Evolutionary conservation across 2,888 invertebrate species (phyloP), one percentile per base, ranked within the genome.

Genomic region (Mellilla xanthometata): DNA sequence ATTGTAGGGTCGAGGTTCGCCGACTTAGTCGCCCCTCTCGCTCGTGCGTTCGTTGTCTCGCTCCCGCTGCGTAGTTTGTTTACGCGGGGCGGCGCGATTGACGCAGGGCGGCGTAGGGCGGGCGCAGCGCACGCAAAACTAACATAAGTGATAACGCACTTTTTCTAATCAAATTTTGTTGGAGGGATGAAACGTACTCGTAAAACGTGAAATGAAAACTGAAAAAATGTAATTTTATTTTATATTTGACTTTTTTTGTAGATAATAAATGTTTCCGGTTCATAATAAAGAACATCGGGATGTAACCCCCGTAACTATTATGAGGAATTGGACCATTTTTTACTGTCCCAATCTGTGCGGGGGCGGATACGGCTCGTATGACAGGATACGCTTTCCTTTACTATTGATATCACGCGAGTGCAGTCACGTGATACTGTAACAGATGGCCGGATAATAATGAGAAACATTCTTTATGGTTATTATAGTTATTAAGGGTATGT

Each of bases 361-460:
- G 81, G 88, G 87, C 87, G 89, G 89, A 87, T 85, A 82, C 80
- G 76, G 75, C 62, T 89, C 88, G 58, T 80, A 84, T 89, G 86
- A 86, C 89, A 86, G 88, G 87, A 88, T 86, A 81, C 73, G 70
- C 75, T 85, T 73, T 78, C 74, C 68, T 75, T 65, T 62, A 66
- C 66, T 69, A 67, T 74, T 76, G 70, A 76, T 83, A 83, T 79
- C 81, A 81, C 72, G 81, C 80, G 73, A 82, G 82, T 66, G 64
- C 32, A n/a, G 67, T 76, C 77, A 78, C 74, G 78, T 76, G 76
- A 81, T 78, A 72, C 61, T 48, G 49, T 55, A 75, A 73, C 87
- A 88, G 84, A 81, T 87, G 86, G 76, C 56, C 33, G 29, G 7
- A 31, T 38, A 24, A 26, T 35, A 27, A 24, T 13, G 3, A 34